Base-by-base conservation (phyloP, 2,797 vertebrate species). In the Oceanodroma leucorhoa region DNA sequence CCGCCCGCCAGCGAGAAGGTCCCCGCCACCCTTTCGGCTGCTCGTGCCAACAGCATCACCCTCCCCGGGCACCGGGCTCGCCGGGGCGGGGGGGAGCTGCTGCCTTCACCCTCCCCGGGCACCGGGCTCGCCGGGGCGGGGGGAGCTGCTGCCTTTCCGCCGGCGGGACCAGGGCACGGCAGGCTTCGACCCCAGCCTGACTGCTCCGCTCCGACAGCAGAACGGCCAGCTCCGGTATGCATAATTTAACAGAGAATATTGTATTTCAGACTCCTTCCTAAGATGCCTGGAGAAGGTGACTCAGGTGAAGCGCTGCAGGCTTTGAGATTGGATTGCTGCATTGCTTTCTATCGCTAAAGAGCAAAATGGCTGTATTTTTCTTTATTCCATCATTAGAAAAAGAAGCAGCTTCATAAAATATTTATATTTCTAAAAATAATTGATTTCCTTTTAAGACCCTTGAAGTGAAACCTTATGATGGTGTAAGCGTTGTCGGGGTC, bases 351-450 rank as follows among this genome's bases (percentile, higher is more conserved):
- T 22, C 5, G 2, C 81, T 34, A 8, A 67, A 14, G 61, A 64
- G 50, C 32, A 45, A 67, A 83, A 71, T 14, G 75, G 53, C 30
- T 3, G 12, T n/a, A 53, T 62, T 81, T 76, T 67, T 29, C 69
- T 85, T 90, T 83, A 82, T 77, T 54, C 64, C 40, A 0, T 70
- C 57, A 69, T 81, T 93, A 86, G 43, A 41, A 69, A 62, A 76
- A 92, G 51, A 36, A 84, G 69, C 58, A 26, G 91, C 77, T 89
- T 72, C 62, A 51, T 89, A 89, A 89, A 77, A 86, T 90, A 90
- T 94, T 95, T 95, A 85, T 83, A 82, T 92, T 89, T 78, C 85
- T 83, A 72, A 92, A 87, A 88, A 95, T 77, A 82, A 94, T 94
- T 92, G 30, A 81, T 94, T 94, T 85, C 17, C 55, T 91, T 94